These are phyloP conservation scores for Rhagium mordax DNA, from an alignment of 2,888 invertebrate genomes.

Conservation along the genomic window DNA sequence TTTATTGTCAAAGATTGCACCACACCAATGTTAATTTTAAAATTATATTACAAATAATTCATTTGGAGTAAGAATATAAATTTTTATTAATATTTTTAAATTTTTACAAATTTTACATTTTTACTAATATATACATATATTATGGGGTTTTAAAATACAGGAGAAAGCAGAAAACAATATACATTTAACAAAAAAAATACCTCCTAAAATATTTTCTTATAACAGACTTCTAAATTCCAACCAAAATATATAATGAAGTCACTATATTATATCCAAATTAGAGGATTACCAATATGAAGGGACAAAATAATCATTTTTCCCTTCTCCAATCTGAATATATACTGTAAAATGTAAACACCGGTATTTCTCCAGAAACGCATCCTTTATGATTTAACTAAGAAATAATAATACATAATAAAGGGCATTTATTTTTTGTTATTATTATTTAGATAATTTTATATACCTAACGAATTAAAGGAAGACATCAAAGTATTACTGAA, in stretches of 20 bases:
- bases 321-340: neutral
- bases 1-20: too few relatives aligned
- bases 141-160: conserved; percentile 1
- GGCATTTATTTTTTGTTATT: neutral
- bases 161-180: conserved; percentile 1
- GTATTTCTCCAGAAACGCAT: neutral
- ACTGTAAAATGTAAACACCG: neutral
- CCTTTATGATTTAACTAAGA: neutral
- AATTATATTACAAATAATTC: neutral
- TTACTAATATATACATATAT: conserved; percentile 19
- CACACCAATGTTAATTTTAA: too few relatives aligned
- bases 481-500: neutral
- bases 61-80: conserved; percentile 8
- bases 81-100: conserved; percentile 18
- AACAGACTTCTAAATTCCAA: neutral
- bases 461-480: neutral
- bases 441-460: neutral
- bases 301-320: neutral
- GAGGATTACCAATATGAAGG: neutral
- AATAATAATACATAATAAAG: neutral
- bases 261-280: neutral
- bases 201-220: neutral
- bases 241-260: neutral
- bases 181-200: neutral
- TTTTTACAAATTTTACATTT: conserved; percentile 18